Evolutionary conservation across 2,113 vertebrate genomes (phyloP), one percentile per base, ranked within the genome.

Genomic region (Cyanistes caeruleus): DNA sequence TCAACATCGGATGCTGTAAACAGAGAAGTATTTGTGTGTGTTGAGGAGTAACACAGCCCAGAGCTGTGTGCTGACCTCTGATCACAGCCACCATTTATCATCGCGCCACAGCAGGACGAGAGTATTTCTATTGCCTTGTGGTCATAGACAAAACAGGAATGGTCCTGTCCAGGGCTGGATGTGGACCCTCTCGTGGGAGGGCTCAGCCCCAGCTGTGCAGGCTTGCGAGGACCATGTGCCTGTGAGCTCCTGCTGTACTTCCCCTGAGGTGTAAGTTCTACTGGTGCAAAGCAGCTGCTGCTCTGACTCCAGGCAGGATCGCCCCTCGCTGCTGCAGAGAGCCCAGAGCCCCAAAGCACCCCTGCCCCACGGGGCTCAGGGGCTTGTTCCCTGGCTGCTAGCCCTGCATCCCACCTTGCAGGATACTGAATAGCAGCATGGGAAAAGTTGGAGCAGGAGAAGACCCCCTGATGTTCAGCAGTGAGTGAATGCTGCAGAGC

Each of bases 91-190:
- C 84, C 87, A 37, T 89, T 89, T 62, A 89, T 87, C 93, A 91
- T 37, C 5, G 0, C 9, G 31, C 74, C 0, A 6, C 94, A 78
- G 69, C 30, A n/a, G 33, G 63, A 48, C 6, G 0, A 49, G 86
- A 11, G 14, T 19, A 25, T 92, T 94, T 85, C 94, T 75, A 78
- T 7, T 78, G 93, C 80, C 78, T 68, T 39, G 27, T 18, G 78
- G 93, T 95, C 91, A 95, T 82, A 84, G 86, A 89, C 89, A 67
- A 72, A 84, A 70, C 84, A 90, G 72, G 56, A 91, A 78, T 16
- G 44, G 76, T 84, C 56, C 70, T 84, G 80, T 72, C 52, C 69
- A 10, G 73, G 89, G 39, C 86, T 64, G 77, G 76, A 84, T 28
- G 69, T 49, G 30, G 77, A 74, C 8, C 44, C 55, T 91, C 87